Percentiles rank a stretch among this genome's conserved stretches.
These are phyloP conservation scores for Erpetoichthys calabaricus DNA, from an alignment of 2,797 vertebrate species.

Conservation along the genomic window DNA sequence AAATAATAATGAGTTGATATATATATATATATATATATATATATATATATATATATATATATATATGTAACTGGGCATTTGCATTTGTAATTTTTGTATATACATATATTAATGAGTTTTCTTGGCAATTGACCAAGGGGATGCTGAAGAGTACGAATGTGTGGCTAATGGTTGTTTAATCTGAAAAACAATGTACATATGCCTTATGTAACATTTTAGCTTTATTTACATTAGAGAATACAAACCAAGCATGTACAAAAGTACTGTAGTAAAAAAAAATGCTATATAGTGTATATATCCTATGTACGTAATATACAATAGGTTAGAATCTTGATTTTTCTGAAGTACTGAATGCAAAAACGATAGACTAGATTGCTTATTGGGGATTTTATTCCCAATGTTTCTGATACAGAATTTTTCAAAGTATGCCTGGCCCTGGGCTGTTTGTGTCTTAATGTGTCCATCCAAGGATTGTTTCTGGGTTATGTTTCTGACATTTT, in stretches of 20 bases:
- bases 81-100: slow-evolving; percentile 64
- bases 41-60: slow-evolving; percentile 21
- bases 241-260: slow-evolving; percentile 77
- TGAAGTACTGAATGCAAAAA: slow-evolving; percentile 60
- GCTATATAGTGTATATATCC: slow-evolving; percentile 67
- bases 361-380: slow-evolving; percentile 33
- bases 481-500: too few relatives aligned
- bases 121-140: slow-evolving; percentile 11
- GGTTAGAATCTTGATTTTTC: slow-evolving; percentile 50
- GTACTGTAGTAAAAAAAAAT: slow-evolving; percentile 54
- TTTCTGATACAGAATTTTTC: slow-evolving; percentile 3
- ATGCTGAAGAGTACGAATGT: slow-evolving; percentile 45
- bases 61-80: slow-evolving; percentile 46
- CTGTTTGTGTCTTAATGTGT: slow-evolving; percentile 20
- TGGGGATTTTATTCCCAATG: slow-evolving; percentile 16
- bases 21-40: slow-evolving; percentile 27
- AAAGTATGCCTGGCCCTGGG: slow-evolving; percentile 11
- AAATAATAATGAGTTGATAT: slow-evolving; percentile 7
- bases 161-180: slow-evolving; percentile 50
- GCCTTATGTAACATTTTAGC: slow-evolving; percentile 66
- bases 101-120: slow-evolving; percentile 38
- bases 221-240: slow-evolving; percentile 49
- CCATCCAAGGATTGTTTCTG: slow-evolving; percentile 9
- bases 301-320: slow-evolving; percentile 40
- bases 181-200: slow-evolving; percentile 63